Evolutionary conservation across 2,888 invertebrate species (phyloP).

Genomic region (Rhorus exstirpatorius): DNA sequence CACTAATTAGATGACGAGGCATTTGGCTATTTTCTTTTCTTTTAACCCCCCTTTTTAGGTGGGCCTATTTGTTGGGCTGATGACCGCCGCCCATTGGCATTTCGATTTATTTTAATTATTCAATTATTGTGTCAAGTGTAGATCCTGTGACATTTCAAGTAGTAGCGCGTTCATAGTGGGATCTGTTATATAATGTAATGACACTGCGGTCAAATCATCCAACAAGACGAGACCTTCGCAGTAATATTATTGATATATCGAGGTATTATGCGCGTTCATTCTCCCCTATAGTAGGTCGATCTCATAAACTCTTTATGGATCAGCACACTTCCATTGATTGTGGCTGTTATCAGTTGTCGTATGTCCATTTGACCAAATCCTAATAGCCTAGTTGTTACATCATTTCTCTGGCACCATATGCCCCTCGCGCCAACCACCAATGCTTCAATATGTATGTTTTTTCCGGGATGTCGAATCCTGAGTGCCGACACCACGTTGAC

Average conservation of each 20-base stretch:
- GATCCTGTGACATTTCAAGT: no score
- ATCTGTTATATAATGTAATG: no score
- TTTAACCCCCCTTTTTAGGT: not conserved
- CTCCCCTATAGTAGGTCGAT: not conserved
- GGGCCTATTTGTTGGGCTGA: no score
- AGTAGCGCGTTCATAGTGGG: no score
- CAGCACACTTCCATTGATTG: not conserved
- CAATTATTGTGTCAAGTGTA: no score
- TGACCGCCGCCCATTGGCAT: no score
- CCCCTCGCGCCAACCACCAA: constrained; percentile 1
- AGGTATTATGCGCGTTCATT: no score
- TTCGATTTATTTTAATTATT: no score
- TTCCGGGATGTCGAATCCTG: not conserved
- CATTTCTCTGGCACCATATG: not conserved
- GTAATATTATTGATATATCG: no score
- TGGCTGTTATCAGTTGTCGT: not conserved
- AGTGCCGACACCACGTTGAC: not conserved
- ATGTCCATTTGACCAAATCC: not conserved
- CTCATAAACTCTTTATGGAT: constrained; percentile 1
- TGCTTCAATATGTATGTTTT: not conserved
- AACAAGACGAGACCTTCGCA: no score
- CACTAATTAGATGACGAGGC: constrained; percentile 12
- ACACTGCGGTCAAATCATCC: no score
- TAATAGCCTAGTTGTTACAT: not conserved
- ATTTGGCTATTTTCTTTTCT: not conserved